Evolutionary conservation across 2,888 invertebrate species (phyloP), one percentile per base, ranked within the genome.

Genomic region (Cephus spinipes): DNA sequence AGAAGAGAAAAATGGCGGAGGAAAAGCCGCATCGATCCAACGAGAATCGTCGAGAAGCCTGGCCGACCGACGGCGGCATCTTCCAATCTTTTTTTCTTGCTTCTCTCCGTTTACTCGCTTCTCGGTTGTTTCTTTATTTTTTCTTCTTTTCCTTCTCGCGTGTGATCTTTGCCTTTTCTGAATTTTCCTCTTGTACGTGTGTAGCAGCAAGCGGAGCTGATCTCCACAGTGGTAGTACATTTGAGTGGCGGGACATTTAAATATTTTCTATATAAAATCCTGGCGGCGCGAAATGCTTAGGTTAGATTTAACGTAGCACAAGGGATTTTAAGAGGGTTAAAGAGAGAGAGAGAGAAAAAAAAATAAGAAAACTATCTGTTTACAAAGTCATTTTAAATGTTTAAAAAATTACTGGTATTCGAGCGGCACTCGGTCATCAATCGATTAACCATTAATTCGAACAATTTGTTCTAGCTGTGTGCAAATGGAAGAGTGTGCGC

Each of bases 311-410:
- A 40, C 40, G 4, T 40, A 40, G 40, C 40, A 40, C 40, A 40
- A 40, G 40, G 40, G 40, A 1, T 15, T 40, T 36, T 3, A 12
- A 36, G 36, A 36, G 36, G 12, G 36, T 36, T 15, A 40, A 15
- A 40, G 30, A 30, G 69, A 69, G 15, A n/a, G 23, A 31, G 4
- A 9, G 11, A 30, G 30, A 30, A 30, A 30, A 30, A 12, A 12
- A 31, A 69, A 69, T 12, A 32, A 30, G 12, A 69, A 69, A 77
- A 75, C 75, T 55, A 74, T 74, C 76, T 76, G 80, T 80, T 81
- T 83, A 69, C 80, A 75, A 71, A 78, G 80, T 82, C 80, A 76
- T 82, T 82, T 82, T 79, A 81, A 83, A 82, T 81, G 81, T 83
- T 83, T 81, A 77, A 83, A 80, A 81, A 76, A 73, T 81, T 81